Evolutionary conservation across 2,888 invertebrate genomes (phyloP).

Genomic region (Cetonia aurata): DNA sequence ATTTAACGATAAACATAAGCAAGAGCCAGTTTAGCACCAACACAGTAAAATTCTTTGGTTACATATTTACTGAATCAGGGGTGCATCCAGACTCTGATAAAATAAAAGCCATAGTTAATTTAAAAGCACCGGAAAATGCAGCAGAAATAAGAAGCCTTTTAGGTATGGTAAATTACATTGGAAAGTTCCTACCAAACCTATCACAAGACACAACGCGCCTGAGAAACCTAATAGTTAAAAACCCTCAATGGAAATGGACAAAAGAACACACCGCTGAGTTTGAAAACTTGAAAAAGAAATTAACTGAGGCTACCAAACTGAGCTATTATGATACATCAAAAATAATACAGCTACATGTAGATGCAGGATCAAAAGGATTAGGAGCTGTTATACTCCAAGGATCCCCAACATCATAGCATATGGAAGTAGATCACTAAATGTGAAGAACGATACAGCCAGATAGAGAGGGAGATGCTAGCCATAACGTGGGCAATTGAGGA

Average conservation of each 20-base stretch:
- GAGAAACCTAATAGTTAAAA: conserved; percentile 33
- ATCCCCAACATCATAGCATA: conserved; percentile 10
- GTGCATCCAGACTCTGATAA: conserved; percentile 55
- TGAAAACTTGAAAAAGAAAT: conserved; percentile 13
- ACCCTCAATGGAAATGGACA: conserved; percentile 34
- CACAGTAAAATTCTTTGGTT: conserved; percentile 56
- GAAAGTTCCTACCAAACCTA: conserved; percentile 47
- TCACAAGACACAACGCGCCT: conserved; percentile 39
- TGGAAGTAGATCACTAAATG: conserved; percentile 23
- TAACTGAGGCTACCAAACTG: conserved; percentile 12
- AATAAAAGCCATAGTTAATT: conserved; percentile 52
- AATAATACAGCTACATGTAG: conserved; percentile 31
- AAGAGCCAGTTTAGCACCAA: conserved; percentile 56
- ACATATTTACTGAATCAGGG: conserved; percentile 53
- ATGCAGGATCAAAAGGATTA: conserved; percentile 34
- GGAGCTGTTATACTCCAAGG: conserved; percentile 39
- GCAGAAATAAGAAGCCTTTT: conserved; percentile 55
- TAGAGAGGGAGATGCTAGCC: conserved; percentile 27
- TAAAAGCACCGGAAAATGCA: conserved; percentile 51
- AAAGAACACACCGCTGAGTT: conserved; percentile 22
- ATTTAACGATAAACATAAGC: conserved; percentile 54
- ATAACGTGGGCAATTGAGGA: conserved; percentile 29
- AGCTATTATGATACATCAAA: conserved; percentile 25
- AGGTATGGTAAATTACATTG: conserved; percentile 57
- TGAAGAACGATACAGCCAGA: conserved; percentile 30